Evolutionary conservation across 2,113 vertebrate species (phyloP), one percentile per base, ranked within the genome.

Genomic region (Podocnemis expansa): DNA sequence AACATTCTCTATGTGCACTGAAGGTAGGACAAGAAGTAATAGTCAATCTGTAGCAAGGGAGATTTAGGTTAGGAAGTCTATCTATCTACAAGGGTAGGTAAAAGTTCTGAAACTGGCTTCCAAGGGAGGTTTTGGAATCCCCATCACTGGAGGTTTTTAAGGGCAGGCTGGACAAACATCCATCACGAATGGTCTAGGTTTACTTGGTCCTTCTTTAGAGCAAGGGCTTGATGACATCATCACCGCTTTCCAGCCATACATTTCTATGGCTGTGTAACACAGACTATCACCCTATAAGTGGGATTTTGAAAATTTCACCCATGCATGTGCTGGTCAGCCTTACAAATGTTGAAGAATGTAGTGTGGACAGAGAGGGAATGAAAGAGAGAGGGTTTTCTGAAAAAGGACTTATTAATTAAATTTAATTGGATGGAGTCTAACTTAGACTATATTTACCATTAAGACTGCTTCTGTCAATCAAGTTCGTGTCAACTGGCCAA

Each of bases 401-500:
- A 93, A 56, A 2, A 1, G 8, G 19, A 82, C n/a, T 89, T 76
- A 80, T 81, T 93, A 63, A 92, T 11, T 54, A 8, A 88, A 83
- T n/a, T 2, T 2, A 51, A 85, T 22, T 43, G 55, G 83, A 52
- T 5, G 38, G 41, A 82, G 78, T 25, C 12, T 56, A 63, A 82
- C 93, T 91, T 89, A 87, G 73, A 34, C 11, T 78, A 56, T 91
- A 93, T 95, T 98, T 98, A 99, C 99, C 99, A 4, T 99, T 99
- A 76, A 99, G 98, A 93, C 98, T 99, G 98, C 99, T 99, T 96
- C 99, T 98, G 96, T 99, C 99, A 63, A 99, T 98, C 90, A 98
- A 97, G 96, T 99, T 99, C 92, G 98, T 99, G 96, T 99, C 99
- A 84, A 99, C 98, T 0, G 99, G 98, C 99, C 99, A 99, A 96